phyloP scores from a whole-genome alignment of 2,888 invertebrate species.

The Aspidiotus rigidus region DNA sequence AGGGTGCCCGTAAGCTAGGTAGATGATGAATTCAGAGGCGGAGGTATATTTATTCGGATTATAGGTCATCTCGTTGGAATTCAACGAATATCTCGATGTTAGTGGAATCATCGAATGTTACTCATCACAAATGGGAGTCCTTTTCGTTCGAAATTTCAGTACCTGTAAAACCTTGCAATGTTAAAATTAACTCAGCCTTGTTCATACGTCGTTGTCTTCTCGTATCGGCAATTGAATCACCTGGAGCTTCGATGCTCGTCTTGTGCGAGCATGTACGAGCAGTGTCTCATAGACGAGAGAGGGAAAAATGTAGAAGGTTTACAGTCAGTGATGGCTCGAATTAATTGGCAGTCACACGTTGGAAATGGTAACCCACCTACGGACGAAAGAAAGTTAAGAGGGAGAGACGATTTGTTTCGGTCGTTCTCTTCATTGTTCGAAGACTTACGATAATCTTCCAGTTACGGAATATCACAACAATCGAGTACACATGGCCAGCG shows the following conservation, averaged over 20 bases:
- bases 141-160: background rate
- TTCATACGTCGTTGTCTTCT: background rate
- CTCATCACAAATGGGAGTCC: no score
- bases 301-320: background rate
- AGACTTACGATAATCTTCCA: no score
- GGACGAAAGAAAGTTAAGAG: constrained; percentile 13
- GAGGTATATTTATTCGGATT: no score
- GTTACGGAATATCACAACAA: no score
- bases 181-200: background rate
- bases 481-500: no score
- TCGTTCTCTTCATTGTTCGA: background rate
- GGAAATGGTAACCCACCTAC: constrained; percentile 25
- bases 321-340: background rate
- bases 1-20: background rate
- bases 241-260: background rate
- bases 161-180: background rate
- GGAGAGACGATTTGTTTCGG: constrained; percentile 14
- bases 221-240: background rate
- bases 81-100: no score
- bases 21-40: no score
- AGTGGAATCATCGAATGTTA: no score
- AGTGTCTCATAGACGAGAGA: background rate
- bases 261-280: no score
- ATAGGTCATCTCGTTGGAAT: no score
- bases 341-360: constrained; percentile 1